Percentiles rank a stretch among this genome's conserved stretches.
phyloP scores from a whole-genome alignment of 2,113 vertebrate genomes.

The Corythornis madagascariensis region DNA sequence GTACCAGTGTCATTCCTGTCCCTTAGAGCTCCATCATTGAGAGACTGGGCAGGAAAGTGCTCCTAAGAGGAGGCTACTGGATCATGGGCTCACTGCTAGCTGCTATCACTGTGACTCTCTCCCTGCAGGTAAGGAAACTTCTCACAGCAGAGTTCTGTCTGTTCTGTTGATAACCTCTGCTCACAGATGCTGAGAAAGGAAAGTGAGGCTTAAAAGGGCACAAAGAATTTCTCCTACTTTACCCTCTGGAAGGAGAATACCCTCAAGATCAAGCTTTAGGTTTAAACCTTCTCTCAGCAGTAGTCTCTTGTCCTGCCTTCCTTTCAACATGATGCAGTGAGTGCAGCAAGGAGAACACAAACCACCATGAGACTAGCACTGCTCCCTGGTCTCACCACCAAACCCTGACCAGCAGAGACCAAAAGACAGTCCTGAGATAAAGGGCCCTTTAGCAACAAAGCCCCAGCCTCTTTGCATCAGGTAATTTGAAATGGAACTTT shows the following conservation, averaged over 20 bases:
- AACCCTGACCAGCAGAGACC: background rate
- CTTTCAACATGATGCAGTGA: background rate
- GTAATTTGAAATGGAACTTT: background rate
- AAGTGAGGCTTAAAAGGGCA: background rate
- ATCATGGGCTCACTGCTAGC: conserved; percentile 77
- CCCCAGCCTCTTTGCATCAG: background rate
- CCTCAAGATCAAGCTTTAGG: background rate
- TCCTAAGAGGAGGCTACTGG: conserved; percentile 78
- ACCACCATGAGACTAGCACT: background rate
- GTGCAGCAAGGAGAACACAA: background rate
- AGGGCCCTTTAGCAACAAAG: background rate
- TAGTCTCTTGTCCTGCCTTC: background rate
- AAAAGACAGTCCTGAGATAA: background rate
- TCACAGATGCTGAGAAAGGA: background rate
- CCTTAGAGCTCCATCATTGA: conserved; percentile 80
- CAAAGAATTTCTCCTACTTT: background rate
- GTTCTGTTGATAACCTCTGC: background rate
- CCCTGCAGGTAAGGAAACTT: conserved; percentile 75
- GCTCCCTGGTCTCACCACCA: background rate
- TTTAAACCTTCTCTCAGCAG: background rate
- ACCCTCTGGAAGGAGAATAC: background rate
- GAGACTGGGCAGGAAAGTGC: conserved; percentile 72
- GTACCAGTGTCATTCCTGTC: background rate
- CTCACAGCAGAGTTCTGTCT: background rate
- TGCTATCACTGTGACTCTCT: conserved; percentile 72